phyloP scores from a whole-genome alignment of 2,113 vertebrate genomes.

The Talpa occidentalis region DNA sequence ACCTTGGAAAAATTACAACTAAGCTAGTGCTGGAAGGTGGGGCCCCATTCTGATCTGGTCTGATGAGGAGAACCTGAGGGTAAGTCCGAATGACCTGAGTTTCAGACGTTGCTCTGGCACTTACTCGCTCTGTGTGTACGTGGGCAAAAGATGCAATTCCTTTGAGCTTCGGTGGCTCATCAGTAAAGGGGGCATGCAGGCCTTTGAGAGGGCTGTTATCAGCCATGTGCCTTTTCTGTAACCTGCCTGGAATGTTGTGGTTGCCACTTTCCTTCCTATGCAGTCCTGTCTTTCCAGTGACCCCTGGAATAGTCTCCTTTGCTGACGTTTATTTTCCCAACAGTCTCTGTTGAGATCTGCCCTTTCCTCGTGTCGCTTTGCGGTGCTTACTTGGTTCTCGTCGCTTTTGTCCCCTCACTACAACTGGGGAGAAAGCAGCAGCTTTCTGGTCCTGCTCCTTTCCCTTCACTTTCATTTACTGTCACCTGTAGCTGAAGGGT shows the following conservation, averaged over 20 bases:
- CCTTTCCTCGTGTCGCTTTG: not conserved
- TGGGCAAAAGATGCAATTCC: not conserved
- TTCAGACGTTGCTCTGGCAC: not conserved
- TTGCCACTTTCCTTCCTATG: not conserved
- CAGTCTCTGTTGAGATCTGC: not conserved
- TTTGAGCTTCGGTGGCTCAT: not conserved
- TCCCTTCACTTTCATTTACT: slow-evolving; percentile 14
- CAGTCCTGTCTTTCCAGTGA: not conserved
- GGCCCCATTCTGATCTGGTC: not conserved
- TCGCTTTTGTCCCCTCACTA: slow-evolving; percentile 34
- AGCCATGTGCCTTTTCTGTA: not conserved
- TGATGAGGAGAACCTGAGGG: not conserved
- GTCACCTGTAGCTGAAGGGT: not conserved
- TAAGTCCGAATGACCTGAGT: not conserved
- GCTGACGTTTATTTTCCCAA: slow-evolving; percentile 16
- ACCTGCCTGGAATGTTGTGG: not conserved
- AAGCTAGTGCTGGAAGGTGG: not conserved
- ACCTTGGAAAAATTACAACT: not conserved
- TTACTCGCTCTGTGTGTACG: not conserved
- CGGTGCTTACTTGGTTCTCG: not conserved
- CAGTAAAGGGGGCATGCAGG: not conserved
- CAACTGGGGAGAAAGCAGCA: not conserved
- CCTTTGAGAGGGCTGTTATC: not conserved
- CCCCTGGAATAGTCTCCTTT: not conserved
- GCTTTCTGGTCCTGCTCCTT: not conserved